Base-by-base conservation (phyloP, 2,113 vertebrate genomes). In the Clarias macrocephalus region DNA sequence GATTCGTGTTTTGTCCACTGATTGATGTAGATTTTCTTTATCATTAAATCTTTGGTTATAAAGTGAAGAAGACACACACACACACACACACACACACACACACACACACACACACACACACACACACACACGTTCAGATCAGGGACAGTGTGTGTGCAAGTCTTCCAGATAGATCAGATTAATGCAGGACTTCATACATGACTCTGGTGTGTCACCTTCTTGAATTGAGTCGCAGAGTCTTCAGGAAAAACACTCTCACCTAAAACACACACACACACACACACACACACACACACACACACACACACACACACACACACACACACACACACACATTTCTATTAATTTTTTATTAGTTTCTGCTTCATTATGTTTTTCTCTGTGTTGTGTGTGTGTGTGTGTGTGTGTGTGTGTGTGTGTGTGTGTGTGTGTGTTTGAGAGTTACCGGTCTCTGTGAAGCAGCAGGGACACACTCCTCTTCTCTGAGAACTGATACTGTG, bases 391-490 rank as follows among this genome's bases (percentile, higher is more conserved):
- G 25, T 83, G 63, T 83, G 33, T 82, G 62, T 54, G 33, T 48
- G 10, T 83, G 21, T 66, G 63, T 83, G 13, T 68, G 25, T 83
- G 63, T 83, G 33, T 82, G 62, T 54, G 33, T n/a, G 21, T 68
- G 28, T 56, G 42, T 79, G 84, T 57, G 18, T 73, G 21, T 72
- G 63, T 87, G 60, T 83, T 72, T 65, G 81, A 57, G 80, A 75
- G n/a, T 54, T 88, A 89, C 96, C 95, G 65, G 89, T 88, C 84
- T 95, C 92, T 85, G 92, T 94, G 42, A 92, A 93, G 88, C 91
- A 93, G 57, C 93, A 91, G 30, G 91, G 92, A 88, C 89, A 95
- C 77, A 82, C 72, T 10, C 90, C 88, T 92, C 93, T 92, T 60
- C 72, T 88, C 73, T 94, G 93, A 91, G 91, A 92, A 1, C 89